Evolutionary conservation across 2,797 vertebrate genomes (phyloP).

Genomic region (Decapterus maruadsi): DNA sequence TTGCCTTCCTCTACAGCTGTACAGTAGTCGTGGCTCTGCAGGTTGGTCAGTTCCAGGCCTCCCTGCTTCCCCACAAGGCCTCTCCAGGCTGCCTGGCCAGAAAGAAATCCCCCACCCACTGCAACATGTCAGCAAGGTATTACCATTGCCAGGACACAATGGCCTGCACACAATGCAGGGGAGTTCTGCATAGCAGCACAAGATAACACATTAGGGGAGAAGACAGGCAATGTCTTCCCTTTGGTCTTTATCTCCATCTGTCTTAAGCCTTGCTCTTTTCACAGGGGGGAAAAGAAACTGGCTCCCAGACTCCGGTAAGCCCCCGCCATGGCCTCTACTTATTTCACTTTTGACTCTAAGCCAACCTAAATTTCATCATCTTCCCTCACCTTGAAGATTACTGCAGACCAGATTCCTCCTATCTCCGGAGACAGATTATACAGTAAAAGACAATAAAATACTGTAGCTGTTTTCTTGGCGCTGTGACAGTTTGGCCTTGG

Average conservation of each 20-base stretch:
- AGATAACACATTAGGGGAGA: constrained; percentile 74
- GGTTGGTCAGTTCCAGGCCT: constrained; percentile 44
- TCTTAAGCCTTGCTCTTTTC: constrained; percentile 75
- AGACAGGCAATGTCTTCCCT: constrained; percentile 40
- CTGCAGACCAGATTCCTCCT: constrained; percentile 30
- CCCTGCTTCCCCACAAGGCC: constrained; percentile 64
- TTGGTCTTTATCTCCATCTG: constrained; percentile 73
- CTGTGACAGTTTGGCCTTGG: constrained; percentile 47
- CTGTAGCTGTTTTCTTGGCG: constrained; percentile 33
- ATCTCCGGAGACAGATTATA: constrained; percentile 11
- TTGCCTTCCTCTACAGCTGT: constrained; percentile 26
- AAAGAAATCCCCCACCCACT: constrained; percentile 78
- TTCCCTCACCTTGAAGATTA: constrained; percentile 24
- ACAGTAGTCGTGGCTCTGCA: constrained; percentile 21
- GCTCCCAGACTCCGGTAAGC: constrained; percentile 26
- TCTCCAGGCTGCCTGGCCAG: constrained; percentile 46
- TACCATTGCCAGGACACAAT: constrained; percentile 63
- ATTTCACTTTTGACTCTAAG: constrained; percentile 36
- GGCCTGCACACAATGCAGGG: constrained; percentile 73
- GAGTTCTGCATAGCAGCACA: constrained; percentile 71
- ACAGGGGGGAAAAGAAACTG: constrained; percentile 49
- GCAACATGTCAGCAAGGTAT: constrained; percentile 79
- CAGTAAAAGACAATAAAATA: constrained; percentile 21
- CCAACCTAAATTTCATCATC: constrained; percentile 36
- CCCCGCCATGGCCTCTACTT: constrained; percentile 19